phyloP scores from a whole-genome alignment of 2,888 invertebrate species.

The Eueremaeus valkanovi region DNA sequence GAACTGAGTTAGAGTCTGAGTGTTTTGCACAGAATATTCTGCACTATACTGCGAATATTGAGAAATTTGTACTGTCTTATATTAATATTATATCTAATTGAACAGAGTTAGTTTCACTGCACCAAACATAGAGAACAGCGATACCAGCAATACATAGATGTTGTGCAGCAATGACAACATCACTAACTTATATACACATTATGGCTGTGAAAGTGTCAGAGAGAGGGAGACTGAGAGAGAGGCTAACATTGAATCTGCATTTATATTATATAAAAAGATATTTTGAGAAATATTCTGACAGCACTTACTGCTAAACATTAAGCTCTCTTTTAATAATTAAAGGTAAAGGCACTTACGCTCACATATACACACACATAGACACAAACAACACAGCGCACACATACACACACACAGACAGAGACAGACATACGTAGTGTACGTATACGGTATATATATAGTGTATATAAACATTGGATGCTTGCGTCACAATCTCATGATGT shows the following conservation, averaged over 20 bases:
- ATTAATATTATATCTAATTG: conserved; percentile 5
- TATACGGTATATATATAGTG: too few relatives aligned
- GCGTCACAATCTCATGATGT: conserved; percentile 13
- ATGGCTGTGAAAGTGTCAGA: too few relatives aligned
- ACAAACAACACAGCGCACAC: neutral
- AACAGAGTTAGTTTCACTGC: neutral
- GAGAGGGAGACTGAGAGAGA: too few relatives aligned
- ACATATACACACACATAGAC: neutral
- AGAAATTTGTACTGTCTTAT: too few relatives aligned
- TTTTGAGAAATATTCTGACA: too few relatives aligned
- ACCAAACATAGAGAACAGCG: neutral
- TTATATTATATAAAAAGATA: too few relatives aligned
- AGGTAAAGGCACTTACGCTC: neutral
- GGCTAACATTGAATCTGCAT: conserved; percentile 23
- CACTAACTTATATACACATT: neutral
- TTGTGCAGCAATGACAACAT: conserved; percentile 4
- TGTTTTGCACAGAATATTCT: too few relatives aligned
- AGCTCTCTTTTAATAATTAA: neutral
- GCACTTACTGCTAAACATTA: neutral
- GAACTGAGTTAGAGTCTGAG: too few relatives aligned
- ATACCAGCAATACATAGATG: conserved; percentile 18
- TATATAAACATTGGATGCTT: too few relatives aligned
- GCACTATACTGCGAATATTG: too few relatives aligned
- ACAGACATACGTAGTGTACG: too few relatives aligned
- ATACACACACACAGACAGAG: neutral